These are phyloP conservation scores for Orthonevra nobilis DNA, from an alignment of 2,888 invertebrate species.

Conservation along the genomic window DNA sequence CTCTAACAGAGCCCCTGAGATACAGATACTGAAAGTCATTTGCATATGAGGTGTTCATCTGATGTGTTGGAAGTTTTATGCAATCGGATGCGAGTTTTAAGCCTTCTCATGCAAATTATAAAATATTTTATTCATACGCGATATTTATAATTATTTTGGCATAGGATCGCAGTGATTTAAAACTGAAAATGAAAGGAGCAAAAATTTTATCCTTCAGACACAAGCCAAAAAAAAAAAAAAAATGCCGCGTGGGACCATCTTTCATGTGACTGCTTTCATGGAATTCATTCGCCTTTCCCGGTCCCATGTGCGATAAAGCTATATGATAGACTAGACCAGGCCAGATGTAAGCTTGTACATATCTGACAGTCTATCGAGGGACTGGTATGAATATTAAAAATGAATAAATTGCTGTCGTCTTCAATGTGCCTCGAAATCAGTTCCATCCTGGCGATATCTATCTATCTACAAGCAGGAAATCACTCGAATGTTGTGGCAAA, in stretches of 20 bases:
- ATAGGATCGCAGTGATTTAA: constrained; percentile 27
- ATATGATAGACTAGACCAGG: too few species aligned
- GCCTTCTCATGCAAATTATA: constrained; percentile 52
- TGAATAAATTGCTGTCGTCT: too few species aligned
- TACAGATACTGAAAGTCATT: constrained; percentile 34
- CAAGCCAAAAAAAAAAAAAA: constrained; percentile 4
- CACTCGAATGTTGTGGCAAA: too few species aligned
- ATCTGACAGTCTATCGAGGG: too few species aligned
- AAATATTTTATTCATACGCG: constrained; percentile 64
- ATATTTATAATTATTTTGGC: constrained; percentile 51
- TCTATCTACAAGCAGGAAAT: too few species aligned
- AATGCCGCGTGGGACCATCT: constrained; percentile 27
- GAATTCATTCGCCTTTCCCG: constrained; percentile 10
- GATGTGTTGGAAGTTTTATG: constrained; percentile 12
- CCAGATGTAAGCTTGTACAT: too few species aligned
- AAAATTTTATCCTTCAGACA: neutral
- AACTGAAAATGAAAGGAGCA: too few species aligned
- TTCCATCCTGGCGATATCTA: too few species aligned
- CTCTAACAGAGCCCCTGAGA: neutral
- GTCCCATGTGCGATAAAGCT: neutral
- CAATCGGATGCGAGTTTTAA: constrained; percentile 35
- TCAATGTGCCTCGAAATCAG: too few species aligned
- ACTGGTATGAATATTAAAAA: too few species aligned
- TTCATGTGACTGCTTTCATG: constrained; percentile 22
- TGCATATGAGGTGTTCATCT: constrained; percentile 16